Conservation (phyloP, 2,888 invertebrate genomes). For the Drosophila cyrtoloma region DNA sequence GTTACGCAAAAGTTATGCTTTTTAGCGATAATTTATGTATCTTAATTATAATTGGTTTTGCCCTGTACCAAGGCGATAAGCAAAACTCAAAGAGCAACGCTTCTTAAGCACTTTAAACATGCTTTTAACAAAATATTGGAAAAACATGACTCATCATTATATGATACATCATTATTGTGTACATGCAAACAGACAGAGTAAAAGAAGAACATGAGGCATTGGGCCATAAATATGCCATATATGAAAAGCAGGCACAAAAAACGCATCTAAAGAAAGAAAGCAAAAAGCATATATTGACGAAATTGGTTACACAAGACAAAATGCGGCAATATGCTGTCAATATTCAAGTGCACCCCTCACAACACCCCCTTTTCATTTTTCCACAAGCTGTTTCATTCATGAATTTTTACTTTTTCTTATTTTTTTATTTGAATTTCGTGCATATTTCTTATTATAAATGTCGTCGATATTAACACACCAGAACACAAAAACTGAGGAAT, state of each 20-base stretch:
- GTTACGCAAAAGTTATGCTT: not conserved
- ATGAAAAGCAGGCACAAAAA: not conserved
- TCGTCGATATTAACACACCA: conserved; percentile 54
- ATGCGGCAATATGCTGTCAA: conserved; percentile 45
- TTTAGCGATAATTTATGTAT: not conserved
- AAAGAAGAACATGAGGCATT: conserved; percentile 1
- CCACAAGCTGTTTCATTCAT: conserved; percentile 6
- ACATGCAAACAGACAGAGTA: not conserved
- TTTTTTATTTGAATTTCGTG: conserved; percentile 27
- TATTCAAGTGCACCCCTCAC: conserved; percentile 8
- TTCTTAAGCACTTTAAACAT: not conserved
- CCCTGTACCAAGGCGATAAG: not conserved
- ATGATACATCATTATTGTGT: conserved; percentile 12
- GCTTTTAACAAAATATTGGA: conserved; percentile 10
- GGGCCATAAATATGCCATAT: conserved; percentile 30
- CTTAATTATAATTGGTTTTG: not conserved
- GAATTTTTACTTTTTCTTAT: not conserved
- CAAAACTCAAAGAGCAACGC: not conserved
- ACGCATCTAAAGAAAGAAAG: not conserved
- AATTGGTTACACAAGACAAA: conserved; percentile 38
- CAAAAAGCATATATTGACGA: conserved; percentile 10
- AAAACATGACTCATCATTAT: not conserved
- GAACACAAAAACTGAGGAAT: conserved; percentile 44
- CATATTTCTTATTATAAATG: conserved; percentile 55
- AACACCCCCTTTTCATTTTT: not conserved